Conservation (phyloP, 1,140 invertebrate genomes). For the Philopotamus ludificatus region DNA sequence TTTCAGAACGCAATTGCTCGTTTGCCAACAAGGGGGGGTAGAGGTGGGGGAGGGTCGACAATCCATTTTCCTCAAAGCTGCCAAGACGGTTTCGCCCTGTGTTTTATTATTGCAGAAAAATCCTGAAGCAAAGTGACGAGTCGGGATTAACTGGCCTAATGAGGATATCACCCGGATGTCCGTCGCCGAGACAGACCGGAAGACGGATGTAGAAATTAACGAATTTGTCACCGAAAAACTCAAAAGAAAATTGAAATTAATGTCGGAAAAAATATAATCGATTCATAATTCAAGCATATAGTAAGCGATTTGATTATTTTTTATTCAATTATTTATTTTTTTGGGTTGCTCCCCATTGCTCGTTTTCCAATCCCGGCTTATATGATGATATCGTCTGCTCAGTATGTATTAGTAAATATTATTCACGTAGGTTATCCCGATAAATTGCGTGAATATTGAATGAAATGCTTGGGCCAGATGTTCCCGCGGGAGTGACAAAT, state of each 20-base stretch:
- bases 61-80: conserved; percentile 37
- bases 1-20: neutral
- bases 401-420: conserved; percentile 21
- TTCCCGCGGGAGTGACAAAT: conserved; percentile 40
- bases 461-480: conserved; percentile 39
- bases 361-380: too few species aligned
- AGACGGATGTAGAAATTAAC: neutral
- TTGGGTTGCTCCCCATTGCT: neutral
- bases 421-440: conserved; percentile 27
- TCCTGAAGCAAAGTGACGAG: conserved; percentile 32
- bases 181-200: neutral
- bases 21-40: neutral
- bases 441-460: conserved; percentile 36
- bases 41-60: conserved; percentile 19
- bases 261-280: too few species aligned
- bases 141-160: conserved; percentile 37
- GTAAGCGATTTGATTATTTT: neutral
- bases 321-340: conserved; percentile 8
- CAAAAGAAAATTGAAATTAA: too few species aligned
- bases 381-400: neutral
- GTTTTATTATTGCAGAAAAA: conserved; percentile 31
- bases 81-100: conserved; percentile 25
- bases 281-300: too few species aligned
- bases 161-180: conserved; percentile 37
- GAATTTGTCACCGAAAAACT: neutral